phyloP scores from a whole-genome alignment of 1,140 invertebrate genomes.

The Eupristina koningsbergeri region DNA sequence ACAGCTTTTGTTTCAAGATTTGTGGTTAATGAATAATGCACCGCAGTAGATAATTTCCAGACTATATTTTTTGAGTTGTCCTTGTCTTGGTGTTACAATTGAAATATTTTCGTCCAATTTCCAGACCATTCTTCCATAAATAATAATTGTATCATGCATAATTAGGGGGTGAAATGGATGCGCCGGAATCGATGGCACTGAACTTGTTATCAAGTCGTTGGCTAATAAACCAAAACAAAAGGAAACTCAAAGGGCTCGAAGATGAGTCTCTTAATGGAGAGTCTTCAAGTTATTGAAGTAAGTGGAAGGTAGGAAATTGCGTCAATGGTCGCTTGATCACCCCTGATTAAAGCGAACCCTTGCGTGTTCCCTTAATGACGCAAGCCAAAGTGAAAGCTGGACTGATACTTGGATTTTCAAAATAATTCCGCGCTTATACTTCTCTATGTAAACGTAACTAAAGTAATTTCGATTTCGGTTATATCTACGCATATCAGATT shows the following conservation, averaged over 20 bases:
- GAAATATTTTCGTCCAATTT: too few relatives aligned
- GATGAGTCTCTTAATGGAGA: not conserved
- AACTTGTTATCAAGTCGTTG: not conserved
- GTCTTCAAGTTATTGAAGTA: not conserved
- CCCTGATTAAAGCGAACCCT: conserved; percentile 32
- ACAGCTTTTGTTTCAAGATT: not conserved
- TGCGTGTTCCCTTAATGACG: conserved; percentile 4
- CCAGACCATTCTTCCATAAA: too few relatives aligned
- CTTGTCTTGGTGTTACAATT: not conserved
- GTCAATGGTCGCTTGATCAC: conserved; percentile 22
- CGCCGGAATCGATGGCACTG: too few relatives aligned
- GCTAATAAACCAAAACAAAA: not conserved
- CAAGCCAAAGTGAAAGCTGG: conserved; percentile 11
- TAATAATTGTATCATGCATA: not conserved
- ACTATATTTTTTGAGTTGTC: not conserved
- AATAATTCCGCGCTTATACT: not conserved
- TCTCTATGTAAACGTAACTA: conserved; percentile 1
- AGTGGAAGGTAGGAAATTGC: not conserved
- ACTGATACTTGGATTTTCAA: conserved; percentile 25
- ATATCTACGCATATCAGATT: not conserved
- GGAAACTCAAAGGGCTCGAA: not conserved
- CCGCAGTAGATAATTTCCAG: not conserved
- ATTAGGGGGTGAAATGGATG: not conserved
- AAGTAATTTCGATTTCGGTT: conserved; percentile 17
- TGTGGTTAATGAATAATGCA: not conserved